Evolutionary conservation across 2,888 invertebrate genomes (phyloP), one percentile per base, ranked within the genome.

Genomic region (Aplocera efformata): DNA sequence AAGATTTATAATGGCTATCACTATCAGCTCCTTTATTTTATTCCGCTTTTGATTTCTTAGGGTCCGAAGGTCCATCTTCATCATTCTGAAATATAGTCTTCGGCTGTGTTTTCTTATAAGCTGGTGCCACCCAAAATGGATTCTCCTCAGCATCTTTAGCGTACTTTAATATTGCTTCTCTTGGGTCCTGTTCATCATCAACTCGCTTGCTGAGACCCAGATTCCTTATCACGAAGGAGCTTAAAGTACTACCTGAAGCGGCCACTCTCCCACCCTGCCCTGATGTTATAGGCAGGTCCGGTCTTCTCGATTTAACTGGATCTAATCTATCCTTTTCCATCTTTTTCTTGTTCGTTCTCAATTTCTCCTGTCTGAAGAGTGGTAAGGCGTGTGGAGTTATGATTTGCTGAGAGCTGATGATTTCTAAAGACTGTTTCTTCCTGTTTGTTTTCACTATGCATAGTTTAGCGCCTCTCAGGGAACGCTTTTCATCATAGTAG

Each of bases 371-470:
- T 21, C 98, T 91, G 82, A 99, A 99, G 78, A 99, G 88, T 0
- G 99, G 99, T 42, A 99, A 79, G 0, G 99, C 97, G 70, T 98
- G 97, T 0, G 98, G 99, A 0, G 99, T 98, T 6, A 99, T 97
- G 26, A 99, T 96, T 69, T 98, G 96, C 55, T 97, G 95, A 0
- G 95, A 93, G 33, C 96, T 94, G 35, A 98, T 92, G 39, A 97
- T 93, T 77, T 98, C 98, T 0, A 94, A 91, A 3, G 95, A 93
- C 54, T 94, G 94, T 13, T 92, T 92, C 69, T 94, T 96, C 35
- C 94, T 90, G 55, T 93, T 92, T 0, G 91, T 91, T 73, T 97
- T 97, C 0, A 94, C 92, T 2, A 95, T 94, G 67, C 98, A 98
- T 1, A 98, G 76, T 62, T 96, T 95, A 0, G 98, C 98, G 0